Evolutionary conservation across 37 sponge, comb jelly and placozoan species (phyloP).

Genomic region (Spongia lamella): DNA sequence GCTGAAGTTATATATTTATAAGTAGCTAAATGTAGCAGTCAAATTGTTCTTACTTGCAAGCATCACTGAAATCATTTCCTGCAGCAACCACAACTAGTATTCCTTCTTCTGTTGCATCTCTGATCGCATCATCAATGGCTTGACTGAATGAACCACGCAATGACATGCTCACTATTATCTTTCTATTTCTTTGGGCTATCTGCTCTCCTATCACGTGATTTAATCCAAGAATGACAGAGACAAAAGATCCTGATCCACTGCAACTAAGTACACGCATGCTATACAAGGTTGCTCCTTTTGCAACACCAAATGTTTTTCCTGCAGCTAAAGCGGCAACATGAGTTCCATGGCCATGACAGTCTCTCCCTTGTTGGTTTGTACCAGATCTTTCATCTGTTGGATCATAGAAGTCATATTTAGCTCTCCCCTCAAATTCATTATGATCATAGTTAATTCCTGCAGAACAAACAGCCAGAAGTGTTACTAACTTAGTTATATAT

Average conservation of each 20-base stretch:
- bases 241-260: slow-evolving; percentile 55
- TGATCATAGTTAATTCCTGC: too few species aligned
- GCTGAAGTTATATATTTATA: too few species aligned
- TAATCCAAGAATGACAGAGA: slow-evolving; percentile 41
- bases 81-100: slow-evolving; percentile 59
- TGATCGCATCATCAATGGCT: slow-evolving; percentile 48
- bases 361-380: slow-evolving; percentile 25
- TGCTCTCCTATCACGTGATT: slow-evolving; percentile 21
- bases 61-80: slow-evolving; percentile 48
- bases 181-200: neutral
- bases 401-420: too few species aligned
- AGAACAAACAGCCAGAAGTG: too few species aligned
- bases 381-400: neutral
- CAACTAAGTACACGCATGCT: slow-evolving; percentile 65
- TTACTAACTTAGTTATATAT: too few species aligned
- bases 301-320: slow-evolving; percentile 68
- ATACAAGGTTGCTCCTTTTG: slow-evolving; percentile 47
- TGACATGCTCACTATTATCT: slow-evolving; percentile 58
- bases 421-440: too few species aligned
- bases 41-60: slow-evolving; percentile 18
- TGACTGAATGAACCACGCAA: slow-evolving; percentile 41
- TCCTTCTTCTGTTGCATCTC: slow-evolving; percentile 9
- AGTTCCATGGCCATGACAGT: slow-evolving; percentile 82
- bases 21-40: too few species aligned
- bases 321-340: slow-evolving; percentile 72